Evolutionary conservation across 2,888 invertebrate species (phyloP), one percentile per base, ranked within the genome.

Genomic region (Ophraella communa): DNA sequence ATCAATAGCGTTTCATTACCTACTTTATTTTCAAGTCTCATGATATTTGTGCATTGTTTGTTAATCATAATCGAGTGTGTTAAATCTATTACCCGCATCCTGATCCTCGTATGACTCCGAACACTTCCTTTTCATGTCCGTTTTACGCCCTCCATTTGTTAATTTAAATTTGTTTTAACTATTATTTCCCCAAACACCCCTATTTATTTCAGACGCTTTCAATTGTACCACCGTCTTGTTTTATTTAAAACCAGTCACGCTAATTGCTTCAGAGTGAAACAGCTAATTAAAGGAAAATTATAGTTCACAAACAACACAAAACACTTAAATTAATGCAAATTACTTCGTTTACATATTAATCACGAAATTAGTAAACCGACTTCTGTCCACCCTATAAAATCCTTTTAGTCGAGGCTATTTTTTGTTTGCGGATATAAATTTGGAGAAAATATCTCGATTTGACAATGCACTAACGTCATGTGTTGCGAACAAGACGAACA

Each of bases 111-210:
- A 52, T 60, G 60, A 60, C 60, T 60, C 52, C 30, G 52, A 53
- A 60, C 60, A 60, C 60, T 60, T 60, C 60, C 60, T 60, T 42
- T 49, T 51, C 60, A 53, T 52, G 42, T 60, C 59, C 59, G 49
- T 44, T 59, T 60, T 59, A 53, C 60, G 53, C 60, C 60, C 59
- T 51, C 8, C 14, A 51, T 59, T 59, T 59, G 51, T 59, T 59
- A 59, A 59, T 59, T 59, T 59, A 59, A 60, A 60, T 60, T 59
- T 59, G 51, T 59, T 14, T 59, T 59, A 59, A 59, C 59, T 60
- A 52, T 60, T 60, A 52, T 60, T 60, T 60, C 60, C 59, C 60
- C 52, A 39, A 60, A 60, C 60, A 60, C 60, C 60, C 60, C 60
- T 60, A 60, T 60, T 60, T 60, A 60, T 30, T 60, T 60, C 47